Base-by-base conservation (phyloP, 2,888 invertebrate species). In the Nipponacmea schrenckii region DNA sequence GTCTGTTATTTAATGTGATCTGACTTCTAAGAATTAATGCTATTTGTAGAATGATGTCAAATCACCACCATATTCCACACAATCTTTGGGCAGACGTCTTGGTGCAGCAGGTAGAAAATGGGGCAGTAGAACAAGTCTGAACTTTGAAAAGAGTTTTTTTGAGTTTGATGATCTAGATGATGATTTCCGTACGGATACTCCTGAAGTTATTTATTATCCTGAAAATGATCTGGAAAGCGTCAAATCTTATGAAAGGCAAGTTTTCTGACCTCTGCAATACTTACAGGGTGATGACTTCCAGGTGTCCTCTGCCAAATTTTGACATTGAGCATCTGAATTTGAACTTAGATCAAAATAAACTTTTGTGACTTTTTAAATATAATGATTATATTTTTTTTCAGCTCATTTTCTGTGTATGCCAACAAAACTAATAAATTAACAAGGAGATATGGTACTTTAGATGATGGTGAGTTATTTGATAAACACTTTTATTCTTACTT, bases 191-290 rank as follows among this genome's bases (percentile, higher is more conserved):
- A 79, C 79, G 1, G 82, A 81, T 46, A 75, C 81, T 44, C 76
- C 77, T 10, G 83, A 84, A 69, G 79, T 85, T 56, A 84, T 84
- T 62, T 84, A 84, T 74, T 81, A 80, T 64, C 84, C 83, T n/a
- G 82, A 82, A 4, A 80, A 78, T 63, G 83, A 79, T 62, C 69
- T 76, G n/a, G 84, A 84, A 31, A 79, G 80, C 27, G 77, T 79
- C 1, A 83, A 83, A 64, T 72, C 79, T 17, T 75, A 76, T 70
- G 75, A 80, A 17, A 81, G 80, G 84, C 83, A 70, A 63, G 69
- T 48, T 27, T 44, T 26, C 17, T 39, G 8, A 39, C 7, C 5
- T 31, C 39, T 5, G 39, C 39, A 39, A 39, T 10, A 39, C 39
- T 39, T 10, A 39, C 1, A 39, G 39, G 39, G 31, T 31, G 31